Conservation (phyloP, 1,140 invertebrate genomes). For the Ladona fulva region DNA sequence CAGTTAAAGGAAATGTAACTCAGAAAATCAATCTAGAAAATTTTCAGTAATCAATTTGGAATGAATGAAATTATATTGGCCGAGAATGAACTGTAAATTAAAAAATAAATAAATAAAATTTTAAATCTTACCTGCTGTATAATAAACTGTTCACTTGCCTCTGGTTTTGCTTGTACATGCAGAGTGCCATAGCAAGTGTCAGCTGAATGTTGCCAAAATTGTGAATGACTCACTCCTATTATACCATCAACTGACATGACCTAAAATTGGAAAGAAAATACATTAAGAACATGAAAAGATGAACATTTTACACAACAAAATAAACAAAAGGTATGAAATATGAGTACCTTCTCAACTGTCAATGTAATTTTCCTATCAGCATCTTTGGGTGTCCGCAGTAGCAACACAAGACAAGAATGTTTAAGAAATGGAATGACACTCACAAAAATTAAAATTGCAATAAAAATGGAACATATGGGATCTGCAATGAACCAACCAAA, state of each 20-base stretch:
- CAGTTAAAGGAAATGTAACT: no score
- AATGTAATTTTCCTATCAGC: conserved; percentile 27
- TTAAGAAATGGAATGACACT: conserved; percentile 48
- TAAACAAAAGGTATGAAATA: neutral
- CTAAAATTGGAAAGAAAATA: conserved; percentile 9
- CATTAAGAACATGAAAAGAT: neutral
- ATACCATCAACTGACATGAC: conserved; percentile 19
- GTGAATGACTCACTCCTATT: conserved; percentile 15
- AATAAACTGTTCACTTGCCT: conserved; percentile 19
- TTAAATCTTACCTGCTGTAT: conserved; percentile 19
- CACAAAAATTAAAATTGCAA: conserved; percentile 46
- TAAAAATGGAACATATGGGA: conserved; percentile 54
- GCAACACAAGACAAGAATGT: conserved; percentile 40
- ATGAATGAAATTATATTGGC: no score
- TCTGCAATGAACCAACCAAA: conserved; percentile 52
- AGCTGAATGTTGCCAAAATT: conserved; percentile 20
- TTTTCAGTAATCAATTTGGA: no score
- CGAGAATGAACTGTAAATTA: no score
- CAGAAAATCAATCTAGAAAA: no score
- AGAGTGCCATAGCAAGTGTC: conserved; percentile 15
- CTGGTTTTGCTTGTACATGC: conserved; percentile 16
- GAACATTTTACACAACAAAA: conserved; percentile 2
- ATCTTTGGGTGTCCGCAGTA: conserved; percentile 30
- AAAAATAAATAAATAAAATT: no score
- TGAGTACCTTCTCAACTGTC: conserved; percentile 31